Base-by-base conservation (phyloP, 1,140 invertebrate genomes). In the Heliothis subflexa region DNA sequence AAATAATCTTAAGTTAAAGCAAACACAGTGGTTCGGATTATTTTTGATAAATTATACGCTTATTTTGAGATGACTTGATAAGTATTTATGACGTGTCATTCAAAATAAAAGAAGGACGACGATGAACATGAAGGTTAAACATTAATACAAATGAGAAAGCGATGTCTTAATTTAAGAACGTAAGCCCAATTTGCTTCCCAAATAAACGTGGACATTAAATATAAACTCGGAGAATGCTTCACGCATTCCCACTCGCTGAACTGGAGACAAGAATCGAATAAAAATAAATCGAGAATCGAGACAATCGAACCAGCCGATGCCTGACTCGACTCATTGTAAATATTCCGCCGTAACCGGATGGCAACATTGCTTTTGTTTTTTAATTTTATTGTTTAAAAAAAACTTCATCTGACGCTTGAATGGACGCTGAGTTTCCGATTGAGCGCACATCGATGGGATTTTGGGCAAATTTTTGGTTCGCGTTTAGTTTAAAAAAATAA, bases 231-330 rank as follows among this genome's bases (percentile, higher is more conserved):
- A 54, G 61, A 66, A 80, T 80, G 78, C 79, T 83, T 79, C 81
- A 80, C 83, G 81, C 81, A 83, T 80, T 78, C 73, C 73, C 68
- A 79, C 79, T 83, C 77, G 68, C 61, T 77, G 74, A 78, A 78
- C 70, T 71, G 49, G 83, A 78, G 74, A 85, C 76, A 78, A 82
- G 76, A 83, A 87, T 86, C 81, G 81, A 85, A 86, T 88, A 88
- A 87, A 87, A 76, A 76, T 66, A 76, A 76, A 66, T 87, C 83
- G 76, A 76, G 81, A 64, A 84, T 86, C 80, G 80, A 88, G 86
- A 88, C 85, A 86, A 86, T 86, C 84, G 84, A 82, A 80, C 86
- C 82, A 86, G 61, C 40, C 85, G 87, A 88, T 66, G 62, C n/a
- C 62, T n/a, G 78, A 77, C 77, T 78, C 79, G 81, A 81, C 61